Conservation (phyloP, 2,797 vertebrate species). For the Hydrocynus forskahlii region DNA sequence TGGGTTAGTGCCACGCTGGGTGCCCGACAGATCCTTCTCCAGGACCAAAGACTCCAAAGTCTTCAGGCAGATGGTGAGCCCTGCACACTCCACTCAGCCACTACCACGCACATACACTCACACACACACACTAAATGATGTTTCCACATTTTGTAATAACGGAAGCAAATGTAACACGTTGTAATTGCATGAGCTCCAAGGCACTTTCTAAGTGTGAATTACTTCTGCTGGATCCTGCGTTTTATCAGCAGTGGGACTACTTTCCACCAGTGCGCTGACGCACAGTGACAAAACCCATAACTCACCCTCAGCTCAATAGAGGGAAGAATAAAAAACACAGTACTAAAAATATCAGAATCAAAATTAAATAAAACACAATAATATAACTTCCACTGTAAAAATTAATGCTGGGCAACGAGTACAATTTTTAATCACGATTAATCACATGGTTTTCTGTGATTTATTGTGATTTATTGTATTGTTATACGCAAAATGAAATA, state of each 20-base stretch:
- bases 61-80: conserved; percentile 95
- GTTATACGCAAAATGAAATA: too few relatives aligned
- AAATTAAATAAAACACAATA: too few relatives aligned
- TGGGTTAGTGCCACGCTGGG: conserved; percentile 89
- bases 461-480: too few relatives aligned
- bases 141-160: conserved; percentile 23
- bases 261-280: neutral
- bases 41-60: conserved; percentile 95
- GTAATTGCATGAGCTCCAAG: conserved; percentile 18
- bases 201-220: conserved; percentile 27
- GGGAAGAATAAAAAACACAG: too few relatives aligned
- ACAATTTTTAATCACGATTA: too few relatives aligned
- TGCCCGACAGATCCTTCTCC: conserved; percentile 88
- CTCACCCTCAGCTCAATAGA: neutral
- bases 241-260: neutral
- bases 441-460: too few relatives aligned
- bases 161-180: conserved; percentile 36
- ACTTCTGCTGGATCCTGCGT: conserved; percentile 10
- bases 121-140: neutral
- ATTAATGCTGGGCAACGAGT: too few relatives aligned
- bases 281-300: neutral
- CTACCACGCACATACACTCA: conserved; percentile 12
- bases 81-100: neutral
- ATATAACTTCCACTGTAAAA: too few relatives aligned
- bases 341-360: too few relatives aligned